These are phyloP conservation scores for Malaclemys terrapin DNA, from an alignment of 2,113 vertebrate species.

Conservation along the genomic window DNA sequence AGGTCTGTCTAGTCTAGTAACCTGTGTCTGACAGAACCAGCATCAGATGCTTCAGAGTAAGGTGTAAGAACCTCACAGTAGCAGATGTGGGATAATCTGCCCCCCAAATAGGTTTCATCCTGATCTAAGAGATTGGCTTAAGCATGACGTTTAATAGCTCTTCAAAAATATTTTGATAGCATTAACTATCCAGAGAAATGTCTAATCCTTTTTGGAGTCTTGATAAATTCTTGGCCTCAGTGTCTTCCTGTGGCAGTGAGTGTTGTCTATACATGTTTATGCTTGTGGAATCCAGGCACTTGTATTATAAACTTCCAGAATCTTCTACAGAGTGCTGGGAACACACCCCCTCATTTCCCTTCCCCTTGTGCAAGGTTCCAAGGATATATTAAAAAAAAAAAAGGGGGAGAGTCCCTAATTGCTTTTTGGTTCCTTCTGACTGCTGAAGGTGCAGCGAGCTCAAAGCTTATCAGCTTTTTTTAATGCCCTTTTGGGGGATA, in stretches of 20 bases:
- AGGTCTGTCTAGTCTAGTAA: not conserved
- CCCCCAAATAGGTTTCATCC: not conserved
- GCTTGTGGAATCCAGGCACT: not conserved
- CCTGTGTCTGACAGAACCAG: not conserved
- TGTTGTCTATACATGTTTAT: not conserved
- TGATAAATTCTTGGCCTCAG: not conserved
- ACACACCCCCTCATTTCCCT: not conserved
- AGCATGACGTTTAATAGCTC: not conserved
- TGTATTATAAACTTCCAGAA: not conserved
- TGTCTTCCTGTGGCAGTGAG: not conserved
- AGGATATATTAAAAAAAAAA: not conserved
- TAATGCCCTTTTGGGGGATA: not conserved
- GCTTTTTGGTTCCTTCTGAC: not conserved
- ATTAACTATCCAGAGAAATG: not conserved
- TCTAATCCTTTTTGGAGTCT: not conserved
- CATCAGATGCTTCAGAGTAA: not conserved
- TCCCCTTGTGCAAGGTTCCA: rapidly evolving
- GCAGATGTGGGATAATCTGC: not conserved
- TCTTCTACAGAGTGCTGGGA: not conserved
- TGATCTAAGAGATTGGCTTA: not conserved
- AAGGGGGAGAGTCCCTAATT: not conserved
- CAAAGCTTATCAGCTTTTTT: not conserved
- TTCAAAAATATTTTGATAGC: not conserved
- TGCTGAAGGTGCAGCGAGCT: not conserved
- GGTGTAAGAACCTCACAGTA: not conserved